phyloP scores from a whole-genome alignment of 1,140 invertebrate species.

The Zaprionus kolodkinae region DNA sequence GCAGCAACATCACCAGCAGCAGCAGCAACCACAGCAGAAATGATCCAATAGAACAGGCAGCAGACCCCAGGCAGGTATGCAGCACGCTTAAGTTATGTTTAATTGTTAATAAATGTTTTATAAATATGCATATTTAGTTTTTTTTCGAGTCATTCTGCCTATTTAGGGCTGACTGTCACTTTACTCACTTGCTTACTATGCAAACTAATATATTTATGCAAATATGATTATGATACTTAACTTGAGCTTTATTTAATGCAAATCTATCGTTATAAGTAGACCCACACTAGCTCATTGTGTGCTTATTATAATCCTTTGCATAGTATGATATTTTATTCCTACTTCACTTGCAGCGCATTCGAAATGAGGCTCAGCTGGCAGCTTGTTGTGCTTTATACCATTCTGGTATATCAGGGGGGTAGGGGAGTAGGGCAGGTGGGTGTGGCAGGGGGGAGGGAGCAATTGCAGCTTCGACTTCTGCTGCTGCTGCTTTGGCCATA shows the following conservation, averaged over 20 bases:
- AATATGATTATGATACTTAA: too few relatives aligned
- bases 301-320: not conserved
- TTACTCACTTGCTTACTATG: too few relatives aligned
- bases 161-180: too few relatives aligned
- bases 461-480: not conserved
- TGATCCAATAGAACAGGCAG: conserved; percentile 10
- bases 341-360: not conserved
- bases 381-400: not conserved
- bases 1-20: not conserved
- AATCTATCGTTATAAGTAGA: not conserved
- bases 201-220: too few relatives aligned
- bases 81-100: not conserved
- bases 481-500: conserved; percentile 39
- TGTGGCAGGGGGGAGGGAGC: not conserved
- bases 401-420: not conserved
- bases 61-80: not conserved
- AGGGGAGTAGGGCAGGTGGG: too few relatives aligned
- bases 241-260: too few relatives aligned
- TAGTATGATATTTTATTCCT: not conserved
- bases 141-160: too few relatives aligned
- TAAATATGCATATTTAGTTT: too few relatives aligned
- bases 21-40: conserved; percentile 1
- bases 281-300: not conserved
- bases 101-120: too few relatives aligned
- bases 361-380: conserved; percentile 1